Evolutionary conservation across 2,888 invertebrate species (phyloP).

Genomic region (Chouioia cunea): DNA sequence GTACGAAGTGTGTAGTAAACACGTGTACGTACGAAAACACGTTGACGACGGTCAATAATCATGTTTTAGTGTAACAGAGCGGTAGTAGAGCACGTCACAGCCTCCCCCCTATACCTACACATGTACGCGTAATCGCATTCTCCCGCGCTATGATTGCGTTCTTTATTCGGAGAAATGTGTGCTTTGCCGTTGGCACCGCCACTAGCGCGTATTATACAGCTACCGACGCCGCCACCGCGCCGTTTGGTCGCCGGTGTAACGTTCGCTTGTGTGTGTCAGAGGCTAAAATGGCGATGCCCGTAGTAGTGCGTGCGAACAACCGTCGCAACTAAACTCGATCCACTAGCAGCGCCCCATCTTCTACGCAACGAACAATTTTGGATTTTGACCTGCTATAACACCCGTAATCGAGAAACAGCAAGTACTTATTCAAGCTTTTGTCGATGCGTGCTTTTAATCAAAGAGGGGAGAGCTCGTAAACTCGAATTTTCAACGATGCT

Average conservation of each 20-base stretch:
- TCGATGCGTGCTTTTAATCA: no score
- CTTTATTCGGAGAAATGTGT: not conserved
- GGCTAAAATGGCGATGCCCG: slow-evolving; percentile 46
- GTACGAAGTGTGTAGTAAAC: not conserved
- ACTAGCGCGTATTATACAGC: not conserved
- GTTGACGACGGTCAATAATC: slow-evolving; percentile 5
- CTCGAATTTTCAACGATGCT: not conserved
- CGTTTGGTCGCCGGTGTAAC: not conserved
- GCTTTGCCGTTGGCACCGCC: not conserved
- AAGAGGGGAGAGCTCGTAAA: not conserved
- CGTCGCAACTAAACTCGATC: not conserved
- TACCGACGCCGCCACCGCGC: slow-evolving; percentile 1
- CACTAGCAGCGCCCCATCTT: not conserved
- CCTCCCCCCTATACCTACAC: not conserved
- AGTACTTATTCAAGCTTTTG: no score
- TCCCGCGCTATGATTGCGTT: no score
- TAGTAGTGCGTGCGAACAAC: slow-evolving; percentile 29
- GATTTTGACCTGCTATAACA: no score
- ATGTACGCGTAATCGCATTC: slow-evolving; percentile 18
- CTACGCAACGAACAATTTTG: no score
- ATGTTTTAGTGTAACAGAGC: no score
- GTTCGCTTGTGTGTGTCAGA: slow-evolving; percentile 4
- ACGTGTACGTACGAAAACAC: slow-evolving; percentile 1
- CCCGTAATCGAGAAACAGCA: no score
- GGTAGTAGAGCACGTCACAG: no score